Evolutionary conservation across 2,797 vertebrate genomes (phyloP).

Genomic region (Macropodus opercularis): DNA sequence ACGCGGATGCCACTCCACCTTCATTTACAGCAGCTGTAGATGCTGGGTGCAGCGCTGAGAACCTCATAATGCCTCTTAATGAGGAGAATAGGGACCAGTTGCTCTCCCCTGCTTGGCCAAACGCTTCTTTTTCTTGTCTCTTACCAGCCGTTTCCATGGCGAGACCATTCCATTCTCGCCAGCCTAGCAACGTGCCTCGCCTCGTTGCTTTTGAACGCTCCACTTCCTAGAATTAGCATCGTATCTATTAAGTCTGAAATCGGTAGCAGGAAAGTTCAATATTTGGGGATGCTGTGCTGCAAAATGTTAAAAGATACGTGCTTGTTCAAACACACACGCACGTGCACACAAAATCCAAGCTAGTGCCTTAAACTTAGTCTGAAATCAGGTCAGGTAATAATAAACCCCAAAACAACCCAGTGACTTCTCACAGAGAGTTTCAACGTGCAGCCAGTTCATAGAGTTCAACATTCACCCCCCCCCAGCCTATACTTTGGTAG

Average conservation of each 20-base stretch:
- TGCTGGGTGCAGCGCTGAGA: slow-evolving; percentile 9
- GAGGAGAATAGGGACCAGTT: slow-evolving; percentile 44
- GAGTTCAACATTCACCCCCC: slow-evolving; percentile 36
- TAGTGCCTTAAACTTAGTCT: slow-evolving; percentile 2
- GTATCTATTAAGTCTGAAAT: slow-evolving; percentile 37
- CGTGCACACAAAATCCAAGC: background rate
- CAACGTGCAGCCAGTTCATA: slow-evolving; percentile 47
- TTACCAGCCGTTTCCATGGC: slow-evolving; percentile 75
- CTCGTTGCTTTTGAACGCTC: slow-evolving; percentile 55
- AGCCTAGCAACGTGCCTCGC: slow-evolving; percentile 78
- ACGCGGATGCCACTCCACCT: slow-evolving; percentile 9
- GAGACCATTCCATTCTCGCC: slow-evolving; percentile 74
- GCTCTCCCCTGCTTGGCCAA: slow-evolving; percentile 24
- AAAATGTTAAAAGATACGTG: slow-evolving; percentile 18
- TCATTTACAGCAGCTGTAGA: slow-evolving; percentile 45
- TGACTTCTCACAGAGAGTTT: slow-evolving; percentile 27
- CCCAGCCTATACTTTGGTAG: slow-evolving; percentile 25
- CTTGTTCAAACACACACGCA: background rate
- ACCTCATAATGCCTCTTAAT: slow-evolving; percentile 49
- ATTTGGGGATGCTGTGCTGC: slow-evolving; percentile 61
- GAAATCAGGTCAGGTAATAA: slow-evolving; percentile 31
- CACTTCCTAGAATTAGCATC: slow-evolving; percentile 47
- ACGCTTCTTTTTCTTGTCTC: slow-evolving; percentile 49
- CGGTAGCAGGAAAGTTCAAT: slow-evolving; percentile 71
- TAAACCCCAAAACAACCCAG: slow-evolving; percentile 24